Percentiles rank a stretch among this genome's conserved stretches.
phyloP scores from a whole-genome alignment of 1,140 invertebrate species.

The Ceratina australensis region DNA sequence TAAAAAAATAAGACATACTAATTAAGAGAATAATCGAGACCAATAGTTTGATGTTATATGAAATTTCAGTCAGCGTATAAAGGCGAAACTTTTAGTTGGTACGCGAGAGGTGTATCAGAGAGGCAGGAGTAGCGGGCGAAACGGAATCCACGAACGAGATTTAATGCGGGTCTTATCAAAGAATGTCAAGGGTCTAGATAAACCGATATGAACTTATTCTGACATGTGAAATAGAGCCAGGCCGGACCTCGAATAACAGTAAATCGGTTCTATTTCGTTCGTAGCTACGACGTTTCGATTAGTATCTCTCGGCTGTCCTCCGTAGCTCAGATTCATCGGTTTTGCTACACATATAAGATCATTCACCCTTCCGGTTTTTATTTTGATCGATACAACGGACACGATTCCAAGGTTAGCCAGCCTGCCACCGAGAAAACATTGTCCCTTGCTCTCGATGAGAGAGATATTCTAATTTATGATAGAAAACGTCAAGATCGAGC shows the following conservation, averaged over 20 bases:
- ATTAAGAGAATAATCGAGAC: slow-evolving; percentile 55
- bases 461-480: slow-evolving; percentile 24
- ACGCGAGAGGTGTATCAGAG: slow-evolving; percentile 69
- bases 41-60: slow-evolving; percentile 70
- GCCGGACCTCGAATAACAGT: slow-evolving; percentile 59
- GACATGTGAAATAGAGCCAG: slow-evolving; percentile 53
- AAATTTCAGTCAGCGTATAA: too few relatives aligned
- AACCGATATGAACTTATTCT: slow-evolving; percentile 54
- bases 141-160: slow-evolving; percentile 57
- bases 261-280: slow-evolving; percentile 61
- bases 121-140: slow-evolving; percentile 49
- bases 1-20: too few relatives aligned
- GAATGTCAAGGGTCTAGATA: slow-evolving; percentile 61
- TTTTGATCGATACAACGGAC: background rate
- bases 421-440: background rate
- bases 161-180: slow-evolving; percentile 63
- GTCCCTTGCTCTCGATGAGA: background rate
- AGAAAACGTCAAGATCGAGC: slow-evolving; percentile 14
- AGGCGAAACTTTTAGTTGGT: too few relatives aligned
- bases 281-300: slow-evolving; percentile 58
- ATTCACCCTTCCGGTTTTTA: background rate
- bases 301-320: slow-evolving; percentile 45
- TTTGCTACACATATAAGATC: slow-evolving; percentile 21
- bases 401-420: background rate
- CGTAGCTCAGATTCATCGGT: slow-evolving; percentile 16